Base-by-base conservation (phyloP, 30 jellyfish, hydroid and myxozoan species). In the Chrysaora quinquecirrha region DNA sequence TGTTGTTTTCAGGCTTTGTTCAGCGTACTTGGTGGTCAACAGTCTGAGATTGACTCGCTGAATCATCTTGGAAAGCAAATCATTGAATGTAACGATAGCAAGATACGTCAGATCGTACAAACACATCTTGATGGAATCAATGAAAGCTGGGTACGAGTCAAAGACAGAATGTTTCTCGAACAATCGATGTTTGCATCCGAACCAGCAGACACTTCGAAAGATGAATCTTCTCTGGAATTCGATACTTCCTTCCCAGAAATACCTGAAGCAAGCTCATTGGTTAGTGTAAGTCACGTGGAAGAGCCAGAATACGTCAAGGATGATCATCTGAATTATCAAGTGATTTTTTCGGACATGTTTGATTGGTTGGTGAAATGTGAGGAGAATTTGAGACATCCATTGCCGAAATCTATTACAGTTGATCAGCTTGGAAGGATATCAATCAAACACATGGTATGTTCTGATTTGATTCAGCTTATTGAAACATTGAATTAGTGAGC, bases 21-120 rank as follows among this genome's bases (percentile, higher is more conserved):
- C 34, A 66, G 96, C 49, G 67, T 54, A 1, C 69, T 93, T 12
- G 98, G 98, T 23, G 91, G 90, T 22, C 97, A 93, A 22, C 97
- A 86, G 34, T 80, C 97, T 20, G 95, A 93, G 34, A 76, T 86
- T 2, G 98, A 93, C 67, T 75, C 98, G 0, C 65, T 93, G 35
- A 93, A 93, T 56, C 43, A 73, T 34, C 89, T 93, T 47, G 97
- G 97, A 22, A 72, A 86, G 28, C 96, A 93, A 69, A 93, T 93
- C 21, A 87, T 78, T 73, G 89, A 93, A 1, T 67, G 84, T 1
- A 80, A 74, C 38, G 90, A 76, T 38, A 79, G 50, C 20, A 83
- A 87, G 46, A 85, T 70, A 25, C 84, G 85, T 1, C 78, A 76
- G 30, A 73, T 86, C 18, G 97, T 87, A 24, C 98, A 84, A 24